Conservation (phyloP, 2,888 invertebrate species). For the Eupithecia vulgata region DNA sequence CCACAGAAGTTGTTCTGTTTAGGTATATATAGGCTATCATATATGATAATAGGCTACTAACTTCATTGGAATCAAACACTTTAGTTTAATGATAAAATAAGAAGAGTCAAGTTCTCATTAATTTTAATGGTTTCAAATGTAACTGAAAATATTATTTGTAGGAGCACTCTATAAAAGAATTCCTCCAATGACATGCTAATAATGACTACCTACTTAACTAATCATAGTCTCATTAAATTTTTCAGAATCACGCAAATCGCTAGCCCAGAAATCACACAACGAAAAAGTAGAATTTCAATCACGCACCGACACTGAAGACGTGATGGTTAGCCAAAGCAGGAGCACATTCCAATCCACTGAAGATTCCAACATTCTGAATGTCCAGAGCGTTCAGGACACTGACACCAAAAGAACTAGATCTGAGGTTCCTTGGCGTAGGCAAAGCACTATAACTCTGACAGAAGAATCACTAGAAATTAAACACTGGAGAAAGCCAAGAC, state of each 20-base stretch:
- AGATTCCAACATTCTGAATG: slow-evolving; percentile 69
- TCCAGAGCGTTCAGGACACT: slow-evolving; percentile 63
- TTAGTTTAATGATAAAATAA: neutral
- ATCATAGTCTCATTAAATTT: slow-evolving; percentile 38
- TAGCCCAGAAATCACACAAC: slow-evolving; percentile 57
- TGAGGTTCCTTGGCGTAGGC: slow-evolving; percentile 71
- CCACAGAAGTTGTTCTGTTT: too few species aligned
- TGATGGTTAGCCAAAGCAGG: slow-evolving; percentile 50
- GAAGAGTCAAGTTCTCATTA: neutral
- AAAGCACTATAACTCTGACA: slow-evolving; percentile 46
- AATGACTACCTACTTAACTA: neutral
- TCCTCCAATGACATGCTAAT: neutral
- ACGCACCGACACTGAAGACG: slow-evolving; percentile 49
- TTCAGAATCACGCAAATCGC: slow-evolving; percentile 66
- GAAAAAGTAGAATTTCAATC: slow-evolving; percentile 60
- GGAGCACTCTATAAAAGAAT: neutral
- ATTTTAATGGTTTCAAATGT: neutral
- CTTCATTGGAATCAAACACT: neutral
- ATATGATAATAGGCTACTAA: too few species aligned
- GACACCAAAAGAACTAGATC: slow-evolving; percentile 57
- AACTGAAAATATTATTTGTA: neutral
- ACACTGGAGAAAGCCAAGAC: slow-evolving; percentile 60
- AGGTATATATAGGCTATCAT: too few species aligned
- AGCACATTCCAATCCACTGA: slow-evolving; percentile 67
- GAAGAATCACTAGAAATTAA: slow-evolving; percentile 52